These are phyloP conservation scores for Nanorana parkeri DNA, from an alignment of 2,113 vertebrate genomes.

Conservation along the genomic window DNA sequence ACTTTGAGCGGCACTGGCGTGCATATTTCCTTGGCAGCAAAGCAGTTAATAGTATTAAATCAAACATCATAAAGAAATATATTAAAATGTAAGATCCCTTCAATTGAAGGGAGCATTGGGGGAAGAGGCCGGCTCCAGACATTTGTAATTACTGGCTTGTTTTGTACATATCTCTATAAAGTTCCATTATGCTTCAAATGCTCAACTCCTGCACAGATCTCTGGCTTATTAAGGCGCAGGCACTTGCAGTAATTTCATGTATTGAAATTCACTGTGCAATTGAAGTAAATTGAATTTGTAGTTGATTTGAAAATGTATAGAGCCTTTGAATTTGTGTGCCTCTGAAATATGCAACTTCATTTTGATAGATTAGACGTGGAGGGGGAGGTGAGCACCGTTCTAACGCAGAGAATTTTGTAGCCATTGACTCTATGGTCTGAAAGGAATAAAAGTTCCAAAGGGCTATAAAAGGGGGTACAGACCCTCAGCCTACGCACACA, in stretches of 20 bases:
- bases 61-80: too few relatives aligned
- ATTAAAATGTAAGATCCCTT: too few relatives aligned
- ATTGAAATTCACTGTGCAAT: slow-evolving; percentile 37
- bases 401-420: background rate
- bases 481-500: too few relatives aligned
- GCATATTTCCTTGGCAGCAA: too few relatives aligned
- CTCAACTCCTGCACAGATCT: slow-evolving; percentile 1
- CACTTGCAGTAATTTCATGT: slow-evolving; percentile 36
- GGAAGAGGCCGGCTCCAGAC: background rate
- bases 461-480: too few relatives aligned
- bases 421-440: background rate
- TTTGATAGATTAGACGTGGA: background rate
- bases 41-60: too few relatives aligned
- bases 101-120: background rate
- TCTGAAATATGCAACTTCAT: slow-evolving; percentile 23
- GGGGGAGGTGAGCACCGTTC: background rate
- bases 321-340: slow-evolving; percentile 24
- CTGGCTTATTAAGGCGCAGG: slow-evolving; percentile 26
- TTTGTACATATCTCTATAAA: slow-evolving; percentile 20
- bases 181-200: slow-evolving; percentile 28
- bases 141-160: background rate
- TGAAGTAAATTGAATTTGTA: slow-evolving; percentile 44
- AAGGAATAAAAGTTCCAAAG: too few relatives aligned
- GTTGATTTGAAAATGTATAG: slow-evolving; percentile 29
- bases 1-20: too few relatives aligned